A percentile compares a stretch with the other conserved stretches of the same genome.
These are phyloP conservation scores for Orthosia gothica DNA, from an alignment of 2,888 invertebrate species.

Conservation along the genomic window DNA sequence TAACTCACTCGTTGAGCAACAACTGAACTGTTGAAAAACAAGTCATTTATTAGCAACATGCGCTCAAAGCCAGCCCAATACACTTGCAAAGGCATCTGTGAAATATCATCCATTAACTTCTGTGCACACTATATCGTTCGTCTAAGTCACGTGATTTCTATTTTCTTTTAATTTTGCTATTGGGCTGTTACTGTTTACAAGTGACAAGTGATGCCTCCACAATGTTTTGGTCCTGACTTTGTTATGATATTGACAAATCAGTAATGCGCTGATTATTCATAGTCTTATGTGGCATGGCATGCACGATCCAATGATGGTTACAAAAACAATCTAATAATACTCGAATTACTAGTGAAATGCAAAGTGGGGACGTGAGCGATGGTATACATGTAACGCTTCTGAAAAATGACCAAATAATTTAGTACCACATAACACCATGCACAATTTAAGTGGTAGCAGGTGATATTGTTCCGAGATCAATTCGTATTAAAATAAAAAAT, in stretches of 20 bases:
- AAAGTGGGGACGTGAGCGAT: slow-evolving; percentile 64
- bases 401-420: slow-evolving; percentile 72
- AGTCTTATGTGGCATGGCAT: slow-evolving; percentile 91
- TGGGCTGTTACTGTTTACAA: slow-evolving; percentile 29
- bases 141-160: slow-evolving; percentile 28
- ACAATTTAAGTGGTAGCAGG: slow-evolving; percentile 69
- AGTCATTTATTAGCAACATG: slow-evolving; percentile 92
- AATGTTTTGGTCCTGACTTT: slow-evolving; percentile 87
- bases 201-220: slow-evolving; percentile 78
- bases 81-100: slow-evolving; percentile 82
- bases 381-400: slow-evolving; percentile 66
- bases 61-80: slow-evolving; percentile 88
- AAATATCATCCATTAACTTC: slow-evolving; percentile 27
- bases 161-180: slow-evolving; percentile 13
- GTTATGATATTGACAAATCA: slow-evolving; percentile 85
- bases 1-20: slow-evolving; percentile 91
- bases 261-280: slow-evolving; percentile 84
- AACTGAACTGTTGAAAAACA: slow-evolving; percentile 92
- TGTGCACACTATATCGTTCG: slow-evolving; percentile 27
- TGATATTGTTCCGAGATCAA: slow-evolving; percentile 72
- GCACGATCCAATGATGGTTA: slow-evolving; percentile 77
- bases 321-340: slow-evolving; percentile 64
- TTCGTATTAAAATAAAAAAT: slow-evolving; percentile 5
- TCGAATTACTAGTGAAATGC: slow-evolving; percentile 66
- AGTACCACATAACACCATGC: slow-evolving; percentile 91